Conservation (phyloP, 2,797 vertebrate species). For the Liparis tanakae region DNA sequence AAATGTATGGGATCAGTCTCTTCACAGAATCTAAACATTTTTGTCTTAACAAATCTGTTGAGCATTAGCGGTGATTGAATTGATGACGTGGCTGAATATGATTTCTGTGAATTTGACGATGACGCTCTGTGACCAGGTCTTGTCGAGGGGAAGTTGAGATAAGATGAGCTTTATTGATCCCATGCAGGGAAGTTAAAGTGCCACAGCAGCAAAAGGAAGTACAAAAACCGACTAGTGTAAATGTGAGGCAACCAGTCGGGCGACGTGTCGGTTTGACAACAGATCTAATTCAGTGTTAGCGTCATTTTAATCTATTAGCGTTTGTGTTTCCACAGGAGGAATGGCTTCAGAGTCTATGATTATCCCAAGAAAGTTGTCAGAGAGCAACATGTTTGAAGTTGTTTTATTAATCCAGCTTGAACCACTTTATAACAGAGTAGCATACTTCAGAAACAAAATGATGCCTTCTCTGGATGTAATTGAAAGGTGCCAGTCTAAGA, state of each 20-base stretch:
- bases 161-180: constrained; percentile 21
- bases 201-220: constrained; percentile 19
- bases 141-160: constrained; percentile 16
- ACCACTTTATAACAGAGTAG: constrained; percentile 19
- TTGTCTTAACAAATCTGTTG: neutral
- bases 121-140: neutral
- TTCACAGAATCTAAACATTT: neutral
- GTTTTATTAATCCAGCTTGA: constrained; percentile 40
- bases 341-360: neutral
- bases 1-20: neutral
- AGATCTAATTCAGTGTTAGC: neutral
- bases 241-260: neutral
- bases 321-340: constrained; percentile 4
- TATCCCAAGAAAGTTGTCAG: constrained; percentile 4
- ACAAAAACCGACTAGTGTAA: neutral
- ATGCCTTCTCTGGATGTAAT: constrained; percentile 41
- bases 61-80: neutral
- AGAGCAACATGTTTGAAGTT: constrained; percentile 11
- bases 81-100: neutral
- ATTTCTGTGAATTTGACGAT: constrained; percentile 4
- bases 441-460: constrained; percentile 24
- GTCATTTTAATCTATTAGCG: constrained; percentile 2
- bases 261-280: neutral
- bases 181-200: constrained; percentile 14
- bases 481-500: constrained; percentile 51